Base-by-base conservation (phyloP, 2,797 vertebrate genomes). In the Rhadinocentrus ornatus region DNA sequence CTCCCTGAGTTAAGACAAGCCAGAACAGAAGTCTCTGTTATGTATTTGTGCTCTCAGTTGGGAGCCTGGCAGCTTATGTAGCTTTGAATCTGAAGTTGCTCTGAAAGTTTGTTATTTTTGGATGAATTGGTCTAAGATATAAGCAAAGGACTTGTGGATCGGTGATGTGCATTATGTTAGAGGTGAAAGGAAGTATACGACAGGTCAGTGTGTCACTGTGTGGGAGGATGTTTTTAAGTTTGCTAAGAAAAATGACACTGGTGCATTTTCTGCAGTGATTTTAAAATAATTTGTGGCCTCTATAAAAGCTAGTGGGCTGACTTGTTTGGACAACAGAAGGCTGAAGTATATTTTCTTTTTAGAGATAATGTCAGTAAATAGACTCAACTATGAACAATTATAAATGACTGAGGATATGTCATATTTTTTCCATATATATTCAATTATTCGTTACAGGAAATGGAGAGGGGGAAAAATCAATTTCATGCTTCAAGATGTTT, bases 371-470 rank as follows among this genome's bases (percentile, higher is more conserved):
- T 62, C 31, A 53, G 16, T 26, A 53, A 39, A 66, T 9, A 66
- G 41, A 62, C 55, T 74, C 27, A 2, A 46, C 55, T 27, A 66
- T 53, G 37, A 75, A 70, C n/a, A 54, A n/a, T n/a, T 66, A 53
- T 61, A 76, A 79, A 70, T 77, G 78, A 75, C 50, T 34, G 31
- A 57, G 29, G 44, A 53, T 48, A 20, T 31, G 53, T 66, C 66
- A 46, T 32, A 7, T 22, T 50, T 67, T 69, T 62, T 54, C 66
- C 56, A 57, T 76, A 79, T 73, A 68, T 79, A 83, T 91, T 90
- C 77, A 87, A 91, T 72, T 87, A 89, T 90, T 86, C 85, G 84
- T 86, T 67, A 71, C 32, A 67, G 77, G 65, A 84, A 90, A 88
- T 85, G 68, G 82, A 84, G 79, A 80, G 66, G 66, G 63, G 63